Base-by-base conservation (phyloP, 35 echinoderm and acorn worm species). In the Heliocidaris tuberculata region DNA sequence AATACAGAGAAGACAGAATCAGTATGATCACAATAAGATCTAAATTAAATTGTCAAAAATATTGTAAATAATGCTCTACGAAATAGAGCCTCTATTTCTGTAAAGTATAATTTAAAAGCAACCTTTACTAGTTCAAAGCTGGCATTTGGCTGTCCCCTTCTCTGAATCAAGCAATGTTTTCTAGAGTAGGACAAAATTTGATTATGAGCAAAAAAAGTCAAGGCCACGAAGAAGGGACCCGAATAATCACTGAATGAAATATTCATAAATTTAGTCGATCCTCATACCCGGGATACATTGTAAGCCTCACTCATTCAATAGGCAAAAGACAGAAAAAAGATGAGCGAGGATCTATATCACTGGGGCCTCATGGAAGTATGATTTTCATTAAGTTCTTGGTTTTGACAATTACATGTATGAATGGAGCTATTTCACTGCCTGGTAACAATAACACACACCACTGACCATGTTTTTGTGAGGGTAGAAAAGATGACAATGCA, bases 191-290 rank as follows among this genome's bases (percentile, higher is more conserved):
- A 78, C 65, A 78, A 5, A 78, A 78, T 78, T 78, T 78, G 65
- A 78, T 78, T 78, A 78, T 78, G 65, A n/a, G 65, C 65, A 78
- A n/a, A 78, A 27, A 78, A 78, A 78, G 65, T n/a, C 65, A 78
- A 78, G 65, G 65, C 27, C 65, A 78, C 6, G 0, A 24, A 78
- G 65, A 78, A 78, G 27, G 65, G 17, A 78, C 65, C 65, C 27
- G 19, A 78, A 78, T 78, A 78, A 78, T 78, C 65, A 19, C 65
- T 78, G 65, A 78, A 78, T 78, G 65, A 78, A 78, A 78, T 78
- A 78, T 78, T 78, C 65, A 78, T 78, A 78, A 78, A 19, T 78
- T 27, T 7, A 78, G 65, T 78, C 17, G 4, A n/a, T 78, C 65
- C 19, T 71, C 61, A 78, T 78, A n/a, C 21, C 21, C 27, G 27